Evolutionary conservation across 2,113 vertebrate species (phyloP).

Genomic region (Podiceps cristatus): DNA sequence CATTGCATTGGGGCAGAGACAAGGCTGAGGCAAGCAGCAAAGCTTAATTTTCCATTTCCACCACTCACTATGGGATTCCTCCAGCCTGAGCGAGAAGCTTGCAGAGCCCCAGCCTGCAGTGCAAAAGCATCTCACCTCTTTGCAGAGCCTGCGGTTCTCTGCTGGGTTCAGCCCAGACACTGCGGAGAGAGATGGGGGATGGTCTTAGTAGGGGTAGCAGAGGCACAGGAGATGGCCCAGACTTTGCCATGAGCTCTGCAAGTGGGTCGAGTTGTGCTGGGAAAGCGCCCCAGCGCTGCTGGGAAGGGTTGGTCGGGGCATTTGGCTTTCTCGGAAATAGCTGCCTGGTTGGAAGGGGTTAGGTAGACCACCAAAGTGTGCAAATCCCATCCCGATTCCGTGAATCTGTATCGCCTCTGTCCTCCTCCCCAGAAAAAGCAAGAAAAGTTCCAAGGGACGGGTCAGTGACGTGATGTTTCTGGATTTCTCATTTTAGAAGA

Average conservation of each 20-base stretch:
- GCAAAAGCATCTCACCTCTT: not conserved
- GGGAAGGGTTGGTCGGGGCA: not conserved
- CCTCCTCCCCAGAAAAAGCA: not conserved
- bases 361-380: not conserved
- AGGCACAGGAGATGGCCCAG: not conserved
- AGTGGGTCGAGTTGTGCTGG: not conserved
- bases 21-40: not conserved
- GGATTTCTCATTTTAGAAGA: not conserved
- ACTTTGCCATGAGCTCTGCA: not conserved
- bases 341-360: not conserved
- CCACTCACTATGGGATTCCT: not conserved
- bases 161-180: not conserved
- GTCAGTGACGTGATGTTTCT: not conserved
- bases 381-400: not conserved
- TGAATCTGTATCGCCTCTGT: not conserved
- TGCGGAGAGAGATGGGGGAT: not conserved
- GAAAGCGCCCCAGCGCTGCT: not conserved
- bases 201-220: no score
- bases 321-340: not conserved
- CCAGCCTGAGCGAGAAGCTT: accelerated
- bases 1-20: not conserved
- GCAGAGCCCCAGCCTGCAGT: not conserved
- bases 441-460: not conserved
- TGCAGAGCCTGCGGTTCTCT: not conserved
- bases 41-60: not conserved